phyloP scores from a whole-genome alignment of 2,888 invertebrate species.

The Dorcus hopei region DNA sequence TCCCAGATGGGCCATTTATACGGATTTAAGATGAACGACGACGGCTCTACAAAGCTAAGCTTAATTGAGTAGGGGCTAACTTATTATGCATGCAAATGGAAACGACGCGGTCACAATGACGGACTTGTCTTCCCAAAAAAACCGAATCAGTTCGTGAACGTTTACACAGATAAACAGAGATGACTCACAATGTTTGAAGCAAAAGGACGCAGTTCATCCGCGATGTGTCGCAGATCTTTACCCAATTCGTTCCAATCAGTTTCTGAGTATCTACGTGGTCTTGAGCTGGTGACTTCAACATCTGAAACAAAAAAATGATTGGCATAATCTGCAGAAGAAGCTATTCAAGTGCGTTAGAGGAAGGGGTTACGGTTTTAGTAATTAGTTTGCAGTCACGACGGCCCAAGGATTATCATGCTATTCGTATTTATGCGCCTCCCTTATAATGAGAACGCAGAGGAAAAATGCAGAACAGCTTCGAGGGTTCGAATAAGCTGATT shows the following conservation, averaged over 20 bases:
- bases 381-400: slow-evolving; percentile 13
- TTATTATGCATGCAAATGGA: slow-evolving; percentile 50
- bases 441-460: slow-evolving; percentile 35
- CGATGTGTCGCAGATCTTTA: slow-evolving; percentile 22
- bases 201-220: slow-evolving; percentile 21
- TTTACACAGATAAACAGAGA: slow-evolving; percentile 17
- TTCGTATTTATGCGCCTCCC: slow-evolving; percentile 36
- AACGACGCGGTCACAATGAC: slow-evolving; percentile 41
- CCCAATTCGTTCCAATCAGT: slow-evolving; percentile 24
- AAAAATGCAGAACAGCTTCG: slow-evolving; percentile 45
- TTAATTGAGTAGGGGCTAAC: slow-evolving; percentile 44
- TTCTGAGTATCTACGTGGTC: slow-evolving; percentile 9
- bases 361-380: slow-evolving; percentile 4
- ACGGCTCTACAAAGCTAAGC: slow-evolving; percentile 39
- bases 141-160: slow-evolving; percentile 33
- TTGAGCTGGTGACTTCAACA: not conserved
- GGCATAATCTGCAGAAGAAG: not conserved
- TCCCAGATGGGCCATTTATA: slow-evolving; percentile 49
- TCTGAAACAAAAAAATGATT: slow-evolving; percentile 2
- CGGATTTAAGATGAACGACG: slow-evolving; percentile 49
- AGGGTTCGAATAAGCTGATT: slow-evolving; percentile 50
- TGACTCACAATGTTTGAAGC: slow-evolving; percentile 31
- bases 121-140: slow-evolving; percentile 34
- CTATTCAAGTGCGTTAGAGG: not conserved
- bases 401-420: slow-evolving; percentile 15